phyloP scores from a whole-genome alignment of 2,888 invertebrate species.

The Standfussiana lucernea region DNA sequence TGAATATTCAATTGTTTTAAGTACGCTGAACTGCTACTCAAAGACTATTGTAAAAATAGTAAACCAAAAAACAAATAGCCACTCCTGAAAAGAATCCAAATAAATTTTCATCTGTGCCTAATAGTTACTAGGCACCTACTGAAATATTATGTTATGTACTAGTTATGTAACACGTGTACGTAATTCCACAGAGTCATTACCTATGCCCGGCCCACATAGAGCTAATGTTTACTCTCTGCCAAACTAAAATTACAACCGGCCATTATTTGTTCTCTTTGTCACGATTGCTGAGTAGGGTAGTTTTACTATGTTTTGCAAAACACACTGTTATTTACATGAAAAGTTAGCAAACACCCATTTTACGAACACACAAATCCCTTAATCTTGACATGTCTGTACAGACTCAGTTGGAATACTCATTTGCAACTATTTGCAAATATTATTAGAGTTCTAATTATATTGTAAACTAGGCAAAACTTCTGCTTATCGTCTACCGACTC shows the following conservation, averaged over 20 bases:
- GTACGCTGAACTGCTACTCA: neutral
- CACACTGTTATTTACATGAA: conserved; percentile 69
- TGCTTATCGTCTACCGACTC: neutral
- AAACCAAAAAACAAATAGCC: neutral
- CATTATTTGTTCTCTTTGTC: conserved; percentile 66
- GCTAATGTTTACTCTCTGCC: conserved; percentile 57
- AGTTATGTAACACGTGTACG: conserved; percentile 18
- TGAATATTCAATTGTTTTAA: neutral
- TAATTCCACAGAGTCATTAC: conserved; percentile 48
- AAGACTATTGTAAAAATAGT: neutral
- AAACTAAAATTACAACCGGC: conserved; percentile 62
- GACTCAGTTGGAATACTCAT: conserved; percentile 38
- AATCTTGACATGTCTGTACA: conserved; percentile 71
- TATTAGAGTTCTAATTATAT: conserved; percentile 9
- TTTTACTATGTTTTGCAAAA: conserved; percentile 62
- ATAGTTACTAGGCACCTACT: neutral
- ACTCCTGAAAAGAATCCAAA: neutral
- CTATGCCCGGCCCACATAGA: conserved; percentile 49
- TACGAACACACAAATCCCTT: conserved; percentile 65
- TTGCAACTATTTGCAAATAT: conserved; percentile 31
- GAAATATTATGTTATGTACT: neutral
- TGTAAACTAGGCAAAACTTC: conserved; percentile 16
- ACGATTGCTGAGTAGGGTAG: conserved; percentile 63
- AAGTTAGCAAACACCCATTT: conserved; percentile 69
- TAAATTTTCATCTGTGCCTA: neutral